Evolutionary conservation across 2,888 invertebrate species (phyloP).

Genomic region (Rhagium mordax): DNA sequence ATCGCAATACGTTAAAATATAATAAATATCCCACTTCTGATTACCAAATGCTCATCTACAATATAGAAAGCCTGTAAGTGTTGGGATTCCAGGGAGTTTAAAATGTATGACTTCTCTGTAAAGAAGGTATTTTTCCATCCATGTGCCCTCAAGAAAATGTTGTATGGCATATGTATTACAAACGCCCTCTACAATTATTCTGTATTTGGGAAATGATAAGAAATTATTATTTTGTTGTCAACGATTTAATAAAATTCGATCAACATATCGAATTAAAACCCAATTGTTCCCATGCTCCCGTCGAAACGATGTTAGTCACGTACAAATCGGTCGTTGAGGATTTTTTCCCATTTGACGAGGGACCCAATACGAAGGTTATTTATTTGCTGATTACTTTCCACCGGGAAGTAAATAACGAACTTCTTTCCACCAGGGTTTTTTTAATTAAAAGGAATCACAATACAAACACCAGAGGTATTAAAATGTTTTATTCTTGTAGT

Average conservation of each 20-base stretch:
- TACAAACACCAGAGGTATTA: conserved; percentile 19
- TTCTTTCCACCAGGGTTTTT: conserved; percentile 15
- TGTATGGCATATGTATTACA: too few species aligned
- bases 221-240: too few species aligned
- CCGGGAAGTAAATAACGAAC: conserved; percentile 25
- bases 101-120: too few species aligned
- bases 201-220: too few species aligned
- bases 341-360: conserved; percentile 15
- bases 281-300: background rate
- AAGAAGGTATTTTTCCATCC: too few species aligned
- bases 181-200: too few species aligned
- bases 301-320: conserved; percentile 3
- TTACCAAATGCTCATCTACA: too few species aligned
- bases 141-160: too few species aligned
- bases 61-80: too few species aligned
- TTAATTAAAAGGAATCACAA: conserved; percentile 28
- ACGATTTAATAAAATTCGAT: background rate
- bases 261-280: background rate
- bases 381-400: conserved; percentile 25
- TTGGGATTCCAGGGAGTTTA: too few species aligned
- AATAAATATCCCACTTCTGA: too few species aligned
- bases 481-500: conserved; percentile 3
- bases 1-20: too few species aligned
- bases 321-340: conserved; percentile 7
- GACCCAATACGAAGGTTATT: conserved; percentile 10